Base-by-base conservation (phyloP, 2,888 invertebrate genomes). In the Steromphala cineraria region DNA sequence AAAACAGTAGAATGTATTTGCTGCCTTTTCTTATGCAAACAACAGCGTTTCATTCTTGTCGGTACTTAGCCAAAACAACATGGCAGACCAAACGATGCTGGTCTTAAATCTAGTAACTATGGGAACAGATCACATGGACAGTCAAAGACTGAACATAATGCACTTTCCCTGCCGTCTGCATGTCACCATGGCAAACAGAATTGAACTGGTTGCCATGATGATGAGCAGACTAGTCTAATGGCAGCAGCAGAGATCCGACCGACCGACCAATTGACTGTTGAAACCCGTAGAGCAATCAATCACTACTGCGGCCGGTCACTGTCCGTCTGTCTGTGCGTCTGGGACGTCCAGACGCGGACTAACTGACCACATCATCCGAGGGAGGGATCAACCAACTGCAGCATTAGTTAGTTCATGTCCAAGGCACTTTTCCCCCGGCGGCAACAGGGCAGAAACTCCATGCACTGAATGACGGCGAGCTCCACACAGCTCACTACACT, bases 391-490 rank as follows among this genome's bases (percentile, higher is more conserved):
- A 46, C 24, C 40, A 75, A 24, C 75, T 75, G 52, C 75, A 75
- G 75, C 74, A 36, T 40, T 36, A 31, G 40, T 40, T 36, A 74
- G 28, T 75, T 55, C 53, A 56, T 31, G 53, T 77, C 24, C 24
- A 77, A 77, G 76, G 76, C 76, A 77, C 76, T 77, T 77, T 55
- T 31, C 53, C 76, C 76, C 76, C 31, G 76, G 52, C 53, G 74
- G 28, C 36, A 74, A 62, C 74, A 74, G 62, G 56, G 76, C 76
- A 77, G 76, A 77, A 55, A 55, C 76, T 77, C 76, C 52, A 52
- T 24, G 46, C 75, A 75, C 67, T 31, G 24, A 52, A 75, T 75
- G 75, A 52, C 52, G 53, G 46, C 40, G 24, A 52, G 40, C 52
- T 75, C 75, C 24, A 52, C 21, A 21, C 52, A 24, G 36, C 46